Evolutionary conservation across 2,797 vertebrate species (phyloP), one percentile per base, ranked within the genome.

Genomic region (Gymnoscopelus microlampas): DNA sequence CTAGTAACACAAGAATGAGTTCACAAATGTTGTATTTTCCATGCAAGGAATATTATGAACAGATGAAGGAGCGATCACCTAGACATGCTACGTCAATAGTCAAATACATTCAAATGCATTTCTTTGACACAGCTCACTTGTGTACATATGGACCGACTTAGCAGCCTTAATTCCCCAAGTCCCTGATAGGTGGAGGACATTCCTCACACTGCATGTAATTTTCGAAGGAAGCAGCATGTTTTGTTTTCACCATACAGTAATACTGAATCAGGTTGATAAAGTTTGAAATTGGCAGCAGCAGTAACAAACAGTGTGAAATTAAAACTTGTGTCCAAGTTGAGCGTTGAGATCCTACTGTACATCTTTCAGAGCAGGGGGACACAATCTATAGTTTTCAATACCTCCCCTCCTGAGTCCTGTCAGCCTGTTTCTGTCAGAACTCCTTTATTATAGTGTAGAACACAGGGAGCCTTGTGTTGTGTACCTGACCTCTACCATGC

Each of bases 401-500:
- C 60, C 49, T 68, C 65, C 68, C 70, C 48, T 62, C 65, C 8
- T 44, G 39, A 44, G 39, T 44, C 39, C 71, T 48, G 66, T 85
- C 77, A 65, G 55, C 57, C 35, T 9, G 61, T 66, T 12, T 60
- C 53, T 67, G 35, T 74, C 73, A 57, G 7, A 61, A 19, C 62
- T 60, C 67, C 61, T 68, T 85, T 78, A 81, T 74, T 81, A 61
- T 66, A 60, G 66, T 32, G 70, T 61, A 60, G 71, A 77, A 87
- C 84, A 90, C 87, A 83, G 73, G 26, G 48, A 81, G 79, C 70
- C 63, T 80, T 88, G 81, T 88, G 73, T 71, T 76, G 69, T 63
- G 26, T 63, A 73, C 63, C 76, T 87, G 87, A 88, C 84, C 87
- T 89, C 85, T 85, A 58, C 76, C 81, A 89, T 91, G 90, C 87